Evolutionary conservation across 1,140 invertebrate genomes (phyloP).

Genomic region (Octopus sinensis): DNA sequence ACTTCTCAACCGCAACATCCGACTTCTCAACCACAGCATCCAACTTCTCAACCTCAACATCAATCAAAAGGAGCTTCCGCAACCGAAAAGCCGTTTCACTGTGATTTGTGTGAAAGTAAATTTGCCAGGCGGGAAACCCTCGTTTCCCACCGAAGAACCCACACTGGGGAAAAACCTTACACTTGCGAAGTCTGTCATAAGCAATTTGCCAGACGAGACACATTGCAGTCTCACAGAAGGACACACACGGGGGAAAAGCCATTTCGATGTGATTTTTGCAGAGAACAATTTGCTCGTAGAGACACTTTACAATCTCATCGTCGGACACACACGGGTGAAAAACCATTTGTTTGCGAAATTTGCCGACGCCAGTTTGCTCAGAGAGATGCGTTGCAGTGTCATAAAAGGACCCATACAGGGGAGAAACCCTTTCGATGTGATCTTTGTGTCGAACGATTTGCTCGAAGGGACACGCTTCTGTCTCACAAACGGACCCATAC

Average conservation of each 20-base stretch:
- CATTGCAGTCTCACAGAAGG: conserved; percentile 21
- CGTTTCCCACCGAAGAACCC: conserved; percentile 69
- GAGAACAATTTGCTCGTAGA: conserved; percentile 67
- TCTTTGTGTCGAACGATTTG: conserved; percentile 66
- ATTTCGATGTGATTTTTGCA: conserved; percentile 81
- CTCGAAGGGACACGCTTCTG: conserved; percentile 69
- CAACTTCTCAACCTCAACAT: background rate
- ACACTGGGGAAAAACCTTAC: conserved; percentile 79
- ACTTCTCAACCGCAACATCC: background rate
- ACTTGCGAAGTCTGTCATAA: conserved; percentile 77
- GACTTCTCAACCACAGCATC: background rate
- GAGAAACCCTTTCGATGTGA: conserved; percentile 10
- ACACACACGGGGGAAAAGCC: conserved; percentile 77
- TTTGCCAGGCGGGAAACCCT: background rate
- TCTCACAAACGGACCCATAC: conserved; percentile 75
- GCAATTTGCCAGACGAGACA: conserved; percentile 69
- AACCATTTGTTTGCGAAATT: conserved; percentile 88
- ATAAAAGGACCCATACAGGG: conserved; percentile 18
- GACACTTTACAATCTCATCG: conserved; percentile 78
- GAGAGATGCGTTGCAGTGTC: conserved; percentile 31
- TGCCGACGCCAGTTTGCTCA: conserved; percentile 60
- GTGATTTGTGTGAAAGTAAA: conserved; percentile 9
- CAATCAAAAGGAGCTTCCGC: background rate
- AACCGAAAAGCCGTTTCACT: conserved; percentile 11
- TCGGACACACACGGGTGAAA: conserved; percentile 89